A percentile compares a stretch with the other conserved stretches of the same genome.
phyloP scores from a whole-genome alignment of 2,888 invertebrate genomes.

The Xestoiulus laeticollis region DNA sequence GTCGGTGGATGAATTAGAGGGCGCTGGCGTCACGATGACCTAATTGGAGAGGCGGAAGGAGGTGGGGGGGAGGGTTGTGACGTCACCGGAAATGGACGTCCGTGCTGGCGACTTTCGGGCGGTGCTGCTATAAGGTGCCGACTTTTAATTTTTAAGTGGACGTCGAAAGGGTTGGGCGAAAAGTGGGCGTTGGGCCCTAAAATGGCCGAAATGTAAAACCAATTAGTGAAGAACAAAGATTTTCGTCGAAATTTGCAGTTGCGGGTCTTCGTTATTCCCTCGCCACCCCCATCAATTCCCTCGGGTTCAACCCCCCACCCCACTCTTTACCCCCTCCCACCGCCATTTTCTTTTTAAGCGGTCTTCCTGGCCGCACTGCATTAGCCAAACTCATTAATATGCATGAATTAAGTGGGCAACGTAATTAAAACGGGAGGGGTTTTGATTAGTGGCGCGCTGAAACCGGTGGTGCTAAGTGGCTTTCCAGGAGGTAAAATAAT shows the following conservation, averaged over 20 bases:
- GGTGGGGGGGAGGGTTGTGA: too few relatives aligned
- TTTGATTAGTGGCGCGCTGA: slow-evolving; percentile 26
- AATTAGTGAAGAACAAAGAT: slow-evolving; percentile 7
- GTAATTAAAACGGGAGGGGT: slow-evolving; percentile 26
- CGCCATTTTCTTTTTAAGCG: slow-evolving; percentile 26
- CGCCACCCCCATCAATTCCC: background rate
- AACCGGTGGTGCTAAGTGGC: slow-evolving; percentile 6
- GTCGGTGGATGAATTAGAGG: background rate
- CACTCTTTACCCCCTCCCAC: background rate
- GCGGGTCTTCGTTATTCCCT: background rate
- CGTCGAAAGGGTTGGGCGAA: background rate
- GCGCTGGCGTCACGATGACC: background rate
- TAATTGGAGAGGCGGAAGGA: background rate
- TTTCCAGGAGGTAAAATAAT: slow-evolving; percentile 20
- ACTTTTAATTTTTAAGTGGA: slow-evolving; percentile 18
- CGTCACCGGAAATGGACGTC: slow-evolving; percentile 24
- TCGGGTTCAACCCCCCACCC: background rate
- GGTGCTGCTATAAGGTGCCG: background rate
- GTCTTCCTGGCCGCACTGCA: slow-evolving; percentile 26
- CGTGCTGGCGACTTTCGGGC: background rate
- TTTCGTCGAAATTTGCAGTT: background rate
- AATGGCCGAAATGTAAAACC: background rate
- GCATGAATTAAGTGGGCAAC: slow-evolving; percentile 26
- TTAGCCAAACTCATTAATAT: slow-evolving; percentile 26
- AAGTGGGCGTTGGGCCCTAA: background rate